A percentile compares a stretch with the other conserved stretches of the same genome.
These are phyloP conservation scores for Drosophila mettleri DNA, from an alignment of 2,888 invertebrate species.

Conservation along the genomic window DNA sequence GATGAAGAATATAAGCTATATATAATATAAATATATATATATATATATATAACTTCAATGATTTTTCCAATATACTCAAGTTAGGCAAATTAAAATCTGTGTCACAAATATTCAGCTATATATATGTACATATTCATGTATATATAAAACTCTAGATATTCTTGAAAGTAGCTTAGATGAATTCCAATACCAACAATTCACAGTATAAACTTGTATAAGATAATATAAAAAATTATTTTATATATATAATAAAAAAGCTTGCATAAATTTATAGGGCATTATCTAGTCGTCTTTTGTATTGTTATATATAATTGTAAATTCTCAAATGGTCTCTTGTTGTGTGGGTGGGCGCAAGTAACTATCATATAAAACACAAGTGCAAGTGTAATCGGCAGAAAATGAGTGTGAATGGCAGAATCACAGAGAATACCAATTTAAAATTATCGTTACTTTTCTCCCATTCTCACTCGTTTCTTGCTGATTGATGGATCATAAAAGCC, in stretches of 20 bases:
- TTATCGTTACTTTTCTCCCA: slow-evolving; percentile 21
- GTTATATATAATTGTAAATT: slow-evolving; percentile 1
- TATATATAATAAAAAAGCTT: background rate
- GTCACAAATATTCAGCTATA: background rate
- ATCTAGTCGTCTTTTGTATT: background rate
- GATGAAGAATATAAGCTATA: too few species aligned
- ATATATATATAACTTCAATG: too few species aligned
- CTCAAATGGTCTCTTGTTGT: slow-evolving; percentile 4
- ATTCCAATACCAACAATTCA: background rate
- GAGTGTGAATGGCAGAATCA: slow-evolving; percentile 23
- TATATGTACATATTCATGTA: background rate
- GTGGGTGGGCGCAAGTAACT: slow-evolving; percentile 29
- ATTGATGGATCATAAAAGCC: slow-evolving; percentile 36
- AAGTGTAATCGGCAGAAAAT: slow-evolving; percentile 31
- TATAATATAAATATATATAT: too few species aligned
- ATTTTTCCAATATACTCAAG: too few species aligned
- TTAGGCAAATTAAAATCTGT: too few species aligned
- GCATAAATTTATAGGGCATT: background rate
- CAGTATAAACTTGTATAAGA: background rate
- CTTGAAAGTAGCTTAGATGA: background rate
- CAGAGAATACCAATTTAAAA: slow-evolving; percentile 33
- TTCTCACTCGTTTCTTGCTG: slow-evolving; percentile 37
- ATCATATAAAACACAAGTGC: slow-evolving; percentile 30
- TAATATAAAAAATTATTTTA: background rate
- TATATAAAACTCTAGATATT: background rate